Percentiles rank a stretch among this genome's conserved stretches.
Evolutionary conservation across 1,140 invertebrate species (phyloP).

Genomic region (Drosophila sulfurigaster): DNA sequence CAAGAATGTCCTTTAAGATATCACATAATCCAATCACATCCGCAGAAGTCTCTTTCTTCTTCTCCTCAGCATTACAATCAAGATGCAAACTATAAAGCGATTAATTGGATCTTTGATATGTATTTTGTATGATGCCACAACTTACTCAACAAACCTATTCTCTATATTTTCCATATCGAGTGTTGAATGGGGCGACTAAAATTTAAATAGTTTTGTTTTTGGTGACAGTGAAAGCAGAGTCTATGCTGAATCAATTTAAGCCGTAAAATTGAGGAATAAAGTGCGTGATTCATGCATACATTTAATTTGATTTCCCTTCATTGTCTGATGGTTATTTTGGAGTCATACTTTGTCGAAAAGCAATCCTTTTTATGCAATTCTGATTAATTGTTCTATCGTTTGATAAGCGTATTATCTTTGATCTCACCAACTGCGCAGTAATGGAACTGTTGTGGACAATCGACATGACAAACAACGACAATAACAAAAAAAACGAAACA

Average conservation of each 20-base stretch:
- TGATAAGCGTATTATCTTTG: slow-evolving; percentile 24
- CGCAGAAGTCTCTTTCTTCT: neutral
- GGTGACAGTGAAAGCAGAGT: slow-evolving; percentile 8
- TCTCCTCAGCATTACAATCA: neutral
- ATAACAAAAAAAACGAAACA: slow-evolving; percentile 3
- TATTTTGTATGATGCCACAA: neutral
- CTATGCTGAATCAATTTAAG: neutral
- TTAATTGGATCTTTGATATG: neutral
- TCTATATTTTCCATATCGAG: neutral
- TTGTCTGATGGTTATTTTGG: neutral
- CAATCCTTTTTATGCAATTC: slow-evolving; percentile 1
- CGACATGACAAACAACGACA: slow-evolving; percentile 50
- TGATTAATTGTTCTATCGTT: slow-evolving; percentile 25
- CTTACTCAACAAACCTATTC: slow-evolving; percentile 5
- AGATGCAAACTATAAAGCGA: neutral
- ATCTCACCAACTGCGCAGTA: slow-evolving; percentile 21
- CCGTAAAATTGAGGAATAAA: neutral
- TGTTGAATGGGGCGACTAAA: neutral
- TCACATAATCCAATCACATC: neutral
- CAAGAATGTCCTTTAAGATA: neutral
- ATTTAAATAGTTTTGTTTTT: neutral
- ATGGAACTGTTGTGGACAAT: slow-evolving; percentile 21
- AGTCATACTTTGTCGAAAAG: neutral
- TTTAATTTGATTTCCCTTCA: neutral
- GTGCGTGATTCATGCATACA: neutral